phyloP scores from a whole-genome alignment of 2,797 vertebrate genomes.

The Pelobates cultripes region DNA sequence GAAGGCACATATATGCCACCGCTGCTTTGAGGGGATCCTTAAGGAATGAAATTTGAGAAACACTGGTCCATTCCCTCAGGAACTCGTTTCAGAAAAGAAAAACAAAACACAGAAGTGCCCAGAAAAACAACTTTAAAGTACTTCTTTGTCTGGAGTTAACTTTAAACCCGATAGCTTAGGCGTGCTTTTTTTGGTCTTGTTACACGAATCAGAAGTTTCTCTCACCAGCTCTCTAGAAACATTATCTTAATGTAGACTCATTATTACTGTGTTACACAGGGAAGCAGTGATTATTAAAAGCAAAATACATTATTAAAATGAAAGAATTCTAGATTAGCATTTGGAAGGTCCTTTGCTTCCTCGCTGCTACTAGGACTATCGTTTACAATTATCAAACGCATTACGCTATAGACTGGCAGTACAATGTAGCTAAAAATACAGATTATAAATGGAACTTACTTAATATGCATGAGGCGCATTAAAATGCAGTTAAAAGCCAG shows the following conservation, averaged over 20 bases:
- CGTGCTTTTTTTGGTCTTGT: background rate
- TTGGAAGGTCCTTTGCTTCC: conserved; percentile 9
- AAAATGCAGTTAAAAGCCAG: conserved; percentile 47
- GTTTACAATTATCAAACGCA: conserved; percentile 36
- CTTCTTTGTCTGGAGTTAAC: no score
- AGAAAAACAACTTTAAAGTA: no score
- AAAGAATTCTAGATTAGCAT: conserved; percentile 23
- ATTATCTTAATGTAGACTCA: background rate
- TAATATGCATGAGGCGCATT: conserved; percentile 49
- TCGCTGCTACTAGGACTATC: conserved; percentile 22
- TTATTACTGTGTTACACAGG: conserved; percentile 1
- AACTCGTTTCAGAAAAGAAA: no score
- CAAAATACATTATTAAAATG: conserved; percentile 27
- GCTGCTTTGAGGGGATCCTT: no score
- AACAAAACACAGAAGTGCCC: no score
- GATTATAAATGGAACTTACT: conserved; percentile 35
- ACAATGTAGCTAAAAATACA: conserved; percentile 42
- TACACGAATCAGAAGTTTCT: background rate
- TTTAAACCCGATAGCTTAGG: background rate
- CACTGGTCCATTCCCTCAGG: no score
- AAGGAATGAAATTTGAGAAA: no score
- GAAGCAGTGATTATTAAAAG: conserved; percentile 7
- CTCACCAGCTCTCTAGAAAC: conserved; percentile 1
- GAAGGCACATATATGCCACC: no score
- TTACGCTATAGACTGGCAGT: conserved; percentile 31